Base-by-base conservation (phyloP, 2,113 vertebrate genomes). In the Festucalex cinctus region DNA sequence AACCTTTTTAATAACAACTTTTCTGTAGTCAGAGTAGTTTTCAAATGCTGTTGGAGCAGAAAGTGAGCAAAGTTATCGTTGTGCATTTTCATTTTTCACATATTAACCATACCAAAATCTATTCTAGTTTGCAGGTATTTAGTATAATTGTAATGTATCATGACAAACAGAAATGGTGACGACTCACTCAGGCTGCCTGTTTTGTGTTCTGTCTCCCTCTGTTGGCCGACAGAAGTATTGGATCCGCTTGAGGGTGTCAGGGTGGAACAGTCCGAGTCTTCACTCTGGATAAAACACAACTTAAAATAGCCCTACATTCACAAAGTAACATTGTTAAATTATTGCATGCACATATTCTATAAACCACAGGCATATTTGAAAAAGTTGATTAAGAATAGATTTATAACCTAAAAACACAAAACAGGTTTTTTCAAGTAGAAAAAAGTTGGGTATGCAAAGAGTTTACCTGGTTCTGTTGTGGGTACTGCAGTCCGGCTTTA, bases 401-500 rank as follows among this genome's bases (percentile, higher is more conserved):
- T 5, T 6, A 56, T 16, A 1, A 28, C 12, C 22, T 13, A 24
- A 54, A 9, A 22, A 51, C 48, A 51, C 10, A 51, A 32, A 32
- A 51, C 48, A n/a, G 19, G 48, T 20, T 49, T n/a, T n/a, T 7
- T 46, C n/a, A 6, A 49, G 19, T 26, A 56, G 2, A 14, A 16
- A 16, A 22, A 69, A 5, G 16, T 3, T 65, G 10, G 5, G 13
- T 14, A 8, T 9, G n/a, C 17, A 66, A 64, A 65, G 62, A 17
- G 82, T 88, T 70, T 84, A 98, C 96, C 94, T 97, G 95, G 86
- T 92, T 93, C 69, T 92, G 89, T 78, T 93, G 92, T 20, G 94
- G 91, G 71, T 93, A 93, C 70, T 94, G 93, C 0, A 93, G 84
- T 8, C 93, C 91, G 5, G 95, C 86, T 93, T 95, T 97, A 87